Evolutionary conservation across 1,140 invertebrate species (phyloP), one percentile per base, ranked within the genome.

Genomic region (Mya arenaria): DNA sequence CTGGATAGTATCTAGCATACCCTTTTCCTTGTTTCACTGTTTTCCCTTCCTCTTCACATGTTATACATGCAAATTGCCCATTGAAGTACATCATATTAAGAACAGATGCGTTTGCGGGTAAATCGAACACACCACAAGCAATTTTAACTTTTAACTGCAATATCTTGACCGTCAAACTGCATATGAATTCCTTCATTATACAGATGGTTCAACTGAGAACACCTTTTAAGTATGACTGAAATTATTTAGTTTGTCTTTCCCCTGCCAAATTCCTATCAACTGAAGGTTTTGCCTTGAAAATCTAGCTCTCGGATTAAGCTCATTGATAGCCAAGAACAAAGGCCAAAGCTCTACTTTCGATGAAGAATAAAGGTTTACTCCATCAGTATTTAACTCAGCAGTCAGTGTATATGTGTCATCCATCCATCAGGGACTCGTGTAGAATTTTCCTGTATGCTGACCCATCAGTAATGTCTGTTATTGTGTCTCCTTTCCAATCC

Each of bases 371-470:
- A 84, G 52, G 17, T 55, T 55, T 30, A 87, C 58, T 17, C 84
- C 78, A 84, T 85, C 82, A 44, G 86, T 87, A n/a, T 84, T 84
- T 15, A 87, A 52, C 13, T 80, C 44, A 48, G 63, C 81, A 48
- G 74, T 79, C 5, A 81, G 39, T 28, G 60, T 44, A 32, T 72
- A 72, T 28, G 28, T 15, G 30, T 56, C 44, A 17, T 36, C 0
- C n/a, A n/a, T n/a, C n/a, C 17, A 56, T 19, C 28, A 71, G 41
- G 52, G 48, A 75, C 63, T 74, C 48, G 15, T n/a, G n/a, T n/a
- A 62, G 36, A 32, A 84, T 41, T 56, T 63, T 48, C 66, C 36
- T 39, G 44, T 85, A 83, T 13, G 19, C 44, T 23, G 58, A 34
- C 19, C 83, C 85, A 82, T 84, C 73, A 79, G 52, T 55, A 52